Base-by-base conservation (phyloP, 2,888 invertebrate species). In the Timema cristinae region DNA sequence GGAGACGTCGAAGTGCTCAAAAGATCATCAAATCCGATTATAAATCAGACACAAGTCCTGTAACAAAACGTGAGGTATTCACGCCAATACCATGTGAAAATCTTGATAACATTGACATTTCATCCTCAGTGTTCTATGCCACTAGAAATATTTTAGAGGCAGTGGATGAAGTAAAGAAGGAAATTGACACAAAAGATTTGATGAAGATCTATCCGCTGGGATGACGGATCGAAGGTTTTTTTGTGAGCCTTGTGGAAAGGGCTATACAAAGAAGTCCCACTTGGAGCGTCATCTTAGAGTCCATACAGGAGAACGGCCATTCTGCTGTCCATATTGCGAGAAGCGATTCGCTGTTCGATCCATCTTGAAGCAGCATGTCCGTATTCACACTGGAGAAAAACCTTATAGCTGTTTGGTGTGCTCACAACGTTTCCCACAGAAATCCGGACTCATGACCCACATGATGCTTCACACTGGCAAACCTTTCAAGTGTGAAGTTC, bases 391-490 rank as follows among this genome's bases (percentile, higher is more conserved):
- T 0, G 75, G 74, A 2, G 74, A 73, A 63, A 73, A 73, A 56
- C 75, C 75, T 10, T 76, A 72, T 61, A 66, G 68, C 6, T 76
- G 76, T 32, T 54, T 54, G 13, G 66, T 76, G 32, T 76, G 76
- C 54, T 61, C 54, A 0, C 73, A 74, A 15, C 67, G 73, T 6
- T 76, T 76, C 50, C 74, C 75, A 7, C 75, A 75, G 69, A 74
- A 74, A 54, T 71, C 73, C 67, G 75, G 74, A 32, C 71, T 76
- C 7, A 76, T 74, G 75, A 75, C 75, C 0, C 76, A 76, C 66
- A 76, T 74, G 70, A 75, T 75, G 75, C 68, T 75, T 10, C 76
- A 76, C 67, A 75, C 74, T 10, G 76, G 76, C 0, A 76, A 76
- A 67, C 76, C 76, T n/a, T 75, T 75, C 49, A 75, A 73, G 16